Conservation (phyloP, 2,113 vertebrate genomes). For the Strix aluco region DNA sequence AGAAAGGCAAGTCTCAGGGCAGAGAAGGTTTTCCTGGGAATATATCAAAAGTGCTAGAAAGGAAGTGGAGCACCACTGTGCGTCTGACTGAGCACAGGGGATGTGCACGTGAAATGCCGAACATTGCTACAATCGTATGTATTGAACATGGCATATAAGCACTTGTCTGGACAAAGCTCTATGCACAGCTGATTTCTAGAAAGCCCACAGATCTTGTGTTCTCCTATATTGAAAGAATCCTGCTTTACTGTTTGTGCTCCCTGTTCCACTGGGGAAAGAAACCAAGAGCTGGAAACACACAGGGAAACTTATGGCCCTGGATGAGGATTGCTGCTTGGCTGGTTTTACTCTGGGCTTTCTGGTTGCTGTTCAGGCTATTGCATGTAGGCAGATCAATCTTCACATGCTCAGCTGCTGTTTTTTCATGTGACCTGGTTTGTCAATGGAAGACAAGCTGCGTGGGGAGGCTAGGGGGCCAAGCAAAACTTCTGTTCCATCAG, state of each 20-base stretch:
- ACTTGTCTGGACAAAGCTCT: background rate
- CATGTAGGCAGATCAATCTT: background rate
- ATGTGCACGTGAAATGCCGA: background rate
- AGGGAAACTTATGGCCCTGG: background rate
- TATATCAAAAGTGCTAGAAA: background rate
- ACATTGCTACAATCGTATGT: fast-evolving
- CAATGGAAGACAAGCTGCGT: background rate
- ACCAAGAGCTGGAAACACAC: background rate
- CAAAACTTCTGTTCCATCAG: background rate
- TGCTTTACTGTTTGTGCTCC: background rate
- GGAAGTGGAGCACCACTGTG: too few species aligned
- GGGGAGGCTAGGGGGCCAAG: background rate
- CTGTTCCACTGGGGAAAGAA: background rate
- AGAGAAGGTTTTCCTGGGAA: background rate
- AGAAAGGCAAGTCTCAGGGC: background rate
- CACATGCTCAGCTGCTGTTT: background rate
- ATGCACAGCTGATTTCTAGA: background rate
- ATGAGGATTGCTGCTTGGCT: background rate
- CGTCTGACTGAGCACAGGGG: background rate
- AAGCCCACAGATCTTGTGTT: background rate
- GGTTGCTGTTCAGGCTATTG: background rate
- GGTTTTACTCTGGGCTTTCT: background rate
- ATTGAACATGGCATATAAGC: fast-evolving
- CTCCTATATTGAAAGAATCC: background rate
- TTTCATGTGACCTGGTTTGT: background rate